Evolutionary conservation across 1,140 invertebrate genomes (phyloP).

Genomic region (Probaryconus sp.): DNA sequence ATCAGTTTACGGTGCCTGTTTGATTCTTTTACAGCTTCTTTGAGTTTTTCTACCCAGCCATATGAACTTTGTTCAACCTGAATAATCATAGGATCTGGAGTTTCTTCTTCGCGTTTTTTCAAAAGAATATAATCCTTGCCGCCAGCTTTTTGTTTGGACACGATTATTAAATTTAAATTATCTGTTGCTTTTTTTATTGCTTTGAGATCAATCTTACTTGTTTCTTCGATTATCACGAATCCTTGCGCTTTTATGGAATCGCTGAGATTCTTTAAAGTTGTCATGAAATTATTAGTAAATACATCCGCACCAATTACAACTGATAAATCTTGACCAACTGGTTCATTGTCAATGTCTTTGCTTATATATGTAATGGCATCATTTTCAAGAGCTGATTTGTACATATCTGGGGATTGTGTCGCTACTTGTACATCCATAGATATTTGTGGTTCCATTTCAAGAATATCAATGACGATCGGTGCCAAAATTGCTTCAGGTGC

Average conservation of each 20-base stretch:
- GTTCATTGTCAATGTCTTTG: slow-evolving; percentile 78
- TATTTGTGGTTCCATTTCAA: slow-evolving; percentile 84
- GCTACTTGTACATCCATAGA: slow-evolving; percentile 74
- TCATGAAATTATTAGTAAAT: slow-evolving; percentile 70
- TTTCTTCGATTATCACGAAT: slow-evolving; percentile 88
- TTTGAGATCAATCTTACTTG: slow-evolving; percentile 78
- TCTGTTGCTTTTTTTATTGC: slow-evolving; percentile 65
- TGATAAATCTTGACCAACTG: slow-evolving; percentile 83
- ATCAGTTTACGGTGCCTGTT: slow-evolving; percentile 82
- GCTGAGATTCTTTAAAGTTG: slow-evolving; percentile 80
- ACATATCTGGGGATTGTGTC: slow-evolving; percentile 71
- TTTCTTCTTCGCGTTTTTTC: slow-evolving; percentile 75
- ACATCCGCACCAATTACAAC: slow-evolving; percentile 82
- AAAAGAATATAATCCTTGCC: slow-evolving; percentile 81
- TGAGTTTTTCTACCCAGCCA: slow-evolving; percentile 89
- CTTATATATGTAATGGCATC: slow-evolving; percentile 79
- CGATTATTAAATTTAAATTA: slow-evolving; percentile 76
- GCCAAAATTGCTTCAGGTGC: slow-evolving; percentile 82
- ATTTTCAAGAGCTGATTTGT: slow-evolving; percentile 77
- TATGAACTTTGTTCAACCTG: slow-evolving; percentile 84
- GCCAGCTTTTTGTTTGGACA: slow-evolving; percentile 80
- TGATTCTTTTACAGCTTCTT: slow-evolving; percentile 83
- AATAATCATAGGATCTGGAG: slow-evolving; percentile 77
- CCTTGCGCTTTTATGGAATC: slow-evolving; percentile 84
- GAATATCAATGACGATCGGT: slow-evolving; percentile 79